Evolutionary conservation across 2,888 invertebrate genomes (phyloP), one percentile per base, ranked within the genome.

Genomic region (Ephialtes manifestator): DNA sequence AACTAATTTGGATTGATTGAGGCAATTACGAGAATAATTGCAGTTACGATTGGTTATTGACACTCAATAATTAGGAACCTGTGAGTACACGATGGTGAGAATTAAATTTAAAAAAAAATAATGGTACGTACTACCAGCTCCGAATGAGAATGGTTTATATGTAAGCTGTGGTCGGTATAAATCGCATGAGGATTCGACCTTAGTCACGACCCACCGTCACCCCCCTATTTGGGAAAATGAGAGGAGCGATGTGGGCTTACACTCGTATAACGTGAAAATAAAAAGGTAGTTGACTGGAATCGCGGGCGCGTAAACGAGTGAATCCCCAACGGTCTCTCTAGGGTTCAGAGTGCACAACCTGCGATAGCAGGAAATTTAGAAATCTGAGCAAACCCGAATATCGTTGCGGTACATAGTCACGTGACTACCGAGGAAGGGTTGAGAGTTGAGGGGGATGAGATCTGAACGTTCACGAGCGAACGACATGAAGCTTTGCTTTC

Each of bases 221-320:
- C 11, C 35, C 18, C 63, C 15, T 43, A n/a, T 46, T 51, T 11
- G 0, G 60, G 51, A 31, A 46, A 35, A 18, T n/a, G 20, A 15
- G 60, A 31, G 48, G 15, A 13, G 20, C 2, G n/a, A 4, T 75
- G 70, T 15, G 43, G 87, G 79, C 81, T 86, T 83, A 85, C 84
- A 78, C 80, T 86, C 15, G n/a, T 39, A 85, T 85, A 85, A 85
- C 83, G 82, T 85, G 85, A 77, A 87, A 86, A 84, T 85, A 88
- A 85, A 87, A 85, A 86, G 83, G 89, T 84, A 77, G 39, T 46
- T 58, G 68, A 79, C 74, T 82, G 81, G 67, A 80, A 75, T 75
- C 53, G 77, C 55, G 77, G 35, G 39, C 68, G 75, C 71, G 78
- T 70, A 76, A 82, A 63, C 63, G 31, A 63, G 48, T 13, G 63